A percentile compares a stretch with the other conserved stretches of the same genome.
phyloP scores from a whole-genome alignment of 1,140 invertebrate species.

The Zaprionus africanus region DNA sequence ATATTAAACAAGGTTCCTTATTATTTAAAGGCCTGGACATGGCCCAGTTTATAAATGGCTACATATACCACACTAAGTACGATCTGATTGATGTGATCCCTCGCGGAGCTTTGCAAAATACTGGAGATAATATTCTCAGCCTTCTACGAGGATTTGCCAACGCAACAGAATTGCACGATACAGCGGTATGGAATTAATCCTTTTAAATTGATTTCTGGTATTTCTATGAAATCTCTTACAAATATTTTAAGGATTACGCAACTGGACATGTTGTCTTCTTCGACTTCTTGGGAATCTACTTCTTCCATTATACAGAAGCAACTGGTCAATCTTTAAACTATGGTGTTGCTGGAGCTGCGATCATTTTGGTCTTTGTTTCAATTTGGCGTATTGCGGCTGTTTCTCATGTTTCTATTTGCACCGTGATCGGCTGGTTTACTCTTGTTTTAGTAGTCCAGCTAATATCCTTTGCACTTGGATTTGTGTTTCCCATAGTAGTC shows the following conservation, averaged over 20 bases:
- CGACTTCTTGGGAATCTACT: constrained; percentile 90
- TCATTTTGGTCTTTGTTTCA: constrained; percentile 83
- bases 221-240: constrained; percentile 67
- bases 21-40: constrained; percentile 88
- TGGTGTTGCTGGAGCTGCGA: constrained; percentile 84
- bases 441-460: constrained; percentile 55
- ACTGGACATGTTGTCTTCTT: constrained; percentile 89
- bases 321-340: constrained; percentile 86
- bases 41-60: constrained; percentile 96
- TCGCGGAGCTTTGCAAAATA: constrained; percentile 91
- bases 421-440: constrained; percentile 49
- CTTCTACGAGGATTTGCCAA: constrained; percentile 87
- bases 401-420: constrained; percentile 41
- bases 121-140: constrained; percentile 91
- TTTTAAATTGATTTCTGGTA: constrained; percentile 61
- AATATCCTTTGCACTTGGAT: constrained; percentile 78
- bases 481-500: constrained; percentile 85
- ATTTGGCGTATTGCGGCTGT: constrained; percentile 56
- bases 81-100: constrained; percentile 91
- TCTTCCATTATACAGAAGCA: constrained; percentile 87
- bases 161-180: constrained; percentile 86
- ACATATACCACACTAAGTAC: constrained; percentile 95
- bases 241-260: constrained; percentile 70
- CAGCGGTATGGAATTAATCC: constrained; percentile 85
- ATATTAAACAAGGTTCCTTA: not conserved